These are phyloP conservation scores for Atta cephalotes DNA, from an alignment of 1,140 invertebrate genomes.

Conservation along the genomic window DNA sequence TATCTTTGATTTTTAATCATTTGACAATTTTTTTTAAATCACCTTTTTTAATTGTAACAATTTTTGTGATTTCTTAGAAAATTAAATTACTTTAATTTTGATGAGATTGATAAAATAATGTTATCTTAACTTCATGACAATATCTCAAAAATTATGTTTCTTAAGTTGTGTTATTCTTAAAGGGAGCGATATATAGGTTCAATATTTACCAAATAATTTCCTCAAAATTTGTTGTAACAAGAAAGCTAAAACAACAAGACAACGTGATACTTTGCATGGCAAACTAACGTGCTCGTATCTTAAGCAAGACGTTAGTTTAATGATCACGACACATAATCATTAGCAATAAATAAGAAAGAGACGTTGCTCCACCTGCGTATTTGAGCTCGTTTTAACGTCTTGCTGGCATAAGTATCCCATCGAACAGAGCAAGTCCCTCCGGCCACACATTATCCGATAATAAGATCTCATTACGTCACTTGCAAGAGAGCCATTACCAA, in stretches of 20 bases:
- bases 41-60: too few relatives aligned
- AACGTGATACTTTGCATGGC: not conserved
- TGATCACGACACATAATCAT: constrained; percentile 35
- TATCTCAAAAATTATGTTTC: too few relatives aligned
- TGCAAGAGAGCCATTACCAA: constrained; percentile 34
- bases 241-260: not conserved
- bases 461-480: constrained; percentile 64
- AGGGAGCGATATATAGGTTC: not conserved
- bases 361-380: constrained; percentile 56
- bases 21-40: too few relatives aligned
- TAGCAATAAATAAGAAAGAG: constrained; percentile 62
- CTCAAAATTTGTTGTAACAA: not conserved
- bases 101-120: too few relatives aligned
- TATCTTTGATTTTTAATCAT: too few relatives aligned
- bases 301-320: constrained; percentile 58
- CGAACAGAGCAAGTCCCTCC: constrained; percentile 38
- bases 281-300: constrained; percentile 10
- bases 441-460: constrained; percentile 57
- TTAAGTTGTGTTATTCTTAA: too few relatives aligned
- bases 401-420: constrained; percentile 56
- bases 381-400: constrained; percentile 49
- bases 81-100: too few relatives aligned
- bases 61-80: too few relatives aligned
- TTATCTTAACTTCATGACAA: too few relatives aligned
- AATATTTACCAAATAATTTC: constrained; percentile 1